A percentile compares a stretch with the other conserved stretches of the same genome.
Conservation (phyloP, 2,797 vertebrate genomes). For the Phylloscopus collybita region DNA sequence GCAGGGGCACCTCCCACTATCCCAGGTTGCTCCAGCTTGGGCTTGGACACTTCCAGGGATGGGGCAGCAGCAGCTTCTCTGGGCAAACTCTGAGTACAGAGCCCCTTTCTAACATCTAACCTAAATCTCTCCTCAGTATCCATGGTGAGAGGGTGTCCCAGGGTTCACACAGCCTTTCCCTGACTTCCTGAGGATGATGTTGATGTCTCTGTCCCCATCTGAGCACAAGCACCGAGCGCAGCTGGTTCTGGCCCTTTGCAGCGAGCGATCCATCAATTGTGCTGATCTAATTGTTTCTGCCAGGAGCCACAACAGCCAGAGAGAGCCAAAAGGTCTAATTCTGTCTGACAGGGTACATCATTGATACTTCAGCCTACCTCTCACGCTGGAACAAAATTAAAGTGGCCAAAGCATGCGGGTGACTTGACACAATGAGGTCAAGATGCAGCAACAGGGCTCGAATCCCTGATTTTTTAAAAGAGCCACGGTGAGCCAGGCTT, state of each 20-base stretch:
- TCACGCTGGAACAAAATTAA: conserved; percentile 52
- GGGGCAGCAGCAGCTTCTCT: neutral
- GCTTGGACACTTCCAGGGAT: neutral
- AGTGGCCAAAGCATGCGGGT: conserved; percentile 34
- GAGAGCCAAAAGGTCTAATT: conserved; percentile 48
- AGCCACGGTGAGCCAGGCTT: neutral
- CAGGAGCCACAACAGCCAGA: conserved; percentile 46
- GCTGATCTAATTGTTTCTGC: conserved; percentile 58
- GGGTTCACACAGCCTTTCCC: neutral
- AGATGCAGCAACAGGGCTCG: neutral
- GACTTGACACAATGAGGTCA: conserved; percentile 69
- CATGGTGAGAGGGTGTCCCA: neutral
- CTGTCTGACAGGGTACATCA: conserved; percentile 64
- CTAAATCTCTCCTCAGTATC: neutral
- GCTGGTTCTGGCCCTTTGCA: conserved; percentile 18
- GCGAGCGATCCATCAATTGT: conserved; percentile 22
- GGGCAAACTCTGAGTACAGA: neutral
- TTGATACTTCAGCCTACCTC: conserved; percentile 54
- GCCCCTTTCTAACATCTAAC: neutral
- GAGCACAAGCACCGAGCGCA: neutral
- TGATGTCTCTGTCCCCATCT: neutral
- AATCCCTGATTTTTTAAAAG: neutral
- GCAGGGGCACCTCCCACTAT: neutral
- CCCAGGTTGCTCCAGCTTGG: neutral
- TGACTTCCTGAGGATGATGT: neutral